Base-by-base conservation (phyloP, 2,113 vertebrate species). In the Datnioides undecimradiatus region DNA sequence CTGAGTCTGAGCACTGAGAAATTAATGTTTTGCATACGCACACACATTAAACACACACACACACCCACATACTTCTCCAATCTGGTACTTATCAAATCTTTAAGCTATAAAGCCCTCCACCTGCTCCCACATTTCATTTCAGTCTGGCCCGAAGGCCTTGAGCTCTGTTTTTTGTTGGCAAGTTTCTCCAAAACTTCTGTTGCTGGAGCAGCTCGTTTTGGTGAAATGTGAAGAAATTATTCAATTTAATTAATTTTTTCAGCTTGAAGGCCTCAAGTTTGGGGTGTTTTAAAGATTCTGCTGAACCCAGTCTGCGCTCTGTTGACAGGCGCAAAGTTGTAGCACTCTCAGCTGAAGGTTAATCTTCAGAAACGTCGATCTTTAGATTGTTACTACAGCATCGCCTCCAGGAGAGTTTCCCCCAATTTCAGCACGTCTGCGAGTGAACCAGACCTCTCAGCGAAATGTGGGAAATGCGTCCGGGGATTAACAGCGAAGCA, bases 71-170 rank as follows among this genome's bases (percentile, higher is more conserved):
- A 76, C 72, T 41, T 58, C 38, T 19, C 48, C 66, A 82, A 69
- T 65, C 59, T 75, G 62, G 33, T 72, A 27, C 34, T 76, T 72
- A 81, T 63, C 31, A 74, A 51, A 77, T 69, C 62, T 76, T 58
- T 60, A 80, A 80, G 82, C 68, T 33, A 31, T 46, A 76, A 81
- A 87, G 52, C 72, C 38, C 6, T 71, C 80, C 78, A 67, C 67
- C 74, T 90, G 85, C 83, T 82, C 23, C 46, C 34, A 83, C 45
- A 21, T 73, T 86, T 68, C 33, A 57, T 58, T 64, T 71, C 67
- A 40, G 55, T 83, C 62, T 58, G 64, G 51, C 43, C 45, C 43
- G 4, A 43, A 76, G 58, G 55, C 46, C 64, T 66, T 23, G 5
- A 51, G 52, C 17, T 73, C 71, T 25, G 38, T 51, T 77, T 63